Conservation (phyloP, 2,888 invertebrate species). For the Chrysolina oricalcia region DNA sequence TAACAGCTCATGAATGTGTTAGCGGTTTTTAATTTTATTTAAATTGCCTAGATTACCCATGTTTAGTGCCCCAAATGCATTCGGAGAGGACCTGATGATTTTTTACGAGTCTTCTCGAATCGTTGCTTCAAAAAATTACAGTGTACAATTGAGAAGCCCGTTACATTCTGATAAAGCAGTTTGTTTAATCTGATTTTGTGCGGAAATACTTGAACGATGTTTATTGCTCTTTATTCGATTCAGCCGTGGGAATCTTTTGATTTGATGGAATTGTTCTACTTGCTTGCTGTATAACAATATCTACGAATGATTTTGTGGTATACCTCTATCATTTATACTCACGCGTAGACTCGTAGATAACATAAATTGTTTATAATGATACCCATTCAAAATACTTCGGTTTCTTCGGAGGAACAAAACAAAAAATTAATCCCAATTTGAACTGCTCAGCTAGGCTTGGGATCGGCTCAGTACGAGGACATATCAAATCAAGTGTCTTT, state of each 20-base stretch:
- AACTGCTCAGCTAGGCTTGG: too few species aligned
- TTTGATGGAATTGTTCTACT: constrained; percentile 18
- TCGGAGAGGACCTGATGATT: constrained; percentile 19
- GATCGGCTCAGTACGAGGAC: too few species aligned
- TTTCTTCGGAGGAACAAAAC: neutral
- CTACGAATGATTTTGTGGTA: constrained; percentile 23
- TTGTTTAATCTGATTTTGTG: constrained; percentile 6
- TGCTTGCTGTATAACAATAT: constrained; percentile 1
- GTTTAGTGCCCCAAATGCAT: constrained; percentile 17
- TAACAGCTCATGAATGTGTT: constrained; percentile 41
- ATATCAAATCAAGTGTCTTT: too few species aligned
- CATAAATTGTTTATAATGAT: neutral
- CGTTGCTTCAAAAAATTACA: constrained; percentile 3
- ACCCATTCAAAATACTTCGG: neutral
- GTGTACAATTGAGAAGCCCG: constrained; percentile 13
- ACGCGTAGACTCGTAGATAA: neutral
- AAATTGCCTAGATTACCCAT: constrained; percentile 30
- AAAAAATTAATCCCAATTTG: too few species aligned
- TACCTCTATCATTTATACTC: neutral
- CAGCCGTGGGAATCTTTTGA: constrained; percentile 14
- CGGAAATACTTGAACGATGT: constrained; percentile 18
- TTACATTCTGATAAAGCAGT: constrained; percentile 6
- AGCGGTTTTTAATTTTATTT: constrained; percentile 42
- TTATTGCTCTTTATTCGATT: constrained; percentile 24
- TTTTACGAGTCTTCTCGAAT: constrained; percentile 15